Evolutionary conservation across 2,797 vertebrate species (phyloP), one percentile per base, ranked within the genome.

Genomic region (Distichodus sexfasciatus): DNA sequence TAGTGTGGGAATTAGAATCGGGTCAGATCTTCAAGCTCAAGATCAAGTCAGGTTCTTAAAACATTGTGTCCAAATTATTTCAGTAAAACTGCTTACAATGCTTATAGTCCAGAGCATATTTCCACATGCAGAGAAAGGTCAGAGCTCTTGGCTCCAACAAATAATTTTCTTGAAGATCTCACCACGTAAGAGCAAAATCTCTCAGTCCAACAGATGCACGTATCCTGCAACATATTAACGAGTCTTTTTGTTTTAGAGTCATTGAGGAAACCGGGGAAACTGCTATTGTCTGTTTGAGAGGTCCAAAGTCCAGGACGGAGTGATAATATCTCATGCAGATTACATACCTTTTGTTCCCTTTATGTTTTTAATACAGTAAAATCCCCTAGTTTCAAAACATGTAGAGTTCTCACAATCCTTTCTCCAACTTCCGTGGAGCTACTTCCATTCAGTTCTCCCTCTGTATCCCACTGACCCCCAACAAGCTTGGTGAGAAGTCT

Each of bases 181-280:
- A 78, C 79, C 77, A 82, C 80, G 81, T 81, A 70, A 76, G 71
- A 76, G 74, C 77, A 85, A 80, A 80, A 72, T 81, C 75, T 54
- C 33, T 76, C 55, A 23, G 44, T 71, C 70, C 73, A 64, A 71
- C 69, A 76, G 75, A 82, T 70, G 46, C 81, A 77, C 79, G 76
- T 78, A 64, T 80, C 82, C 62, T 58, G 78, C 82, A 87, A 77
- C 90, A 90, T 89, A 86, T 87, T 88, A 88, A 86, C 87, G 84
- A 86, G 82, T 58, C 43, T 76, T 86, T 86, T 86, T 86, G 73
- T 81, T 70, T 78, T 38, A 81, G 77, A 72, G 31, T 9, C 60
- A 74, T 57, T 17, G 26, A 40, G 48, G 78, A 68, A 70, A 62
- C 48, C 50, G 66, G 68, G 74, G 76, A 76, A 58, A 14, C 12